Conservation (phyloP, 1,140 invertebrate genomes). For the Pemphigus obesinymphae region DNA sequence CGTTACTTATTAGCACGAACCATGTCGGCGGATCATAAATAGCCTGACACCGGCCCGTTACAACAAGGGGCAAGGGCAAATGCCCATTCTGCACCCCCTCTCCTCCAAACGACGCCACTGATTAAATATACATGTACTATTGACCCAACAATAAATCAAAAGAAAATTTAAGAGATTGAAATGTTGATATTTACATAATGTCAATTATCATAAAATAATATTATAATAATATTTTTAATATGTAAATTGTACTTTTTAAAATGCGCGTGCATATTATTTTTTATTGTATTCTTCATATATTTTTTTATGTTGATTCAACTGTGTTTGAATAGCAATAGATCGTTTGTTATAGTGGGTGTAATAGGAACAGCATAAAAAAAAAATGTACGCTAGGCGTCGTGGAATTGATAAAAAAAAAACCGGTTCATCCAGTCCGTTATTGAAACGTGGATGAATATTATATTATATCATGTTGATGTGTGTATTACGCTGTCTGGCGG, state of each 20-base stretch:
- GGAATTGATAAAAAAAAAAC: background rate
- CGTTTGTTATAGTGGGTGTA: background rate
- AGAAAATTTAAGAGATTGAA: too few species aligned
- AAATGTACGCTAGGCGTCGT: background rate
- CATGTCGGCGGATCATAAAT: too few species aligned
- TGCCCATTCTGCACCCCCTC: too few species aligned
- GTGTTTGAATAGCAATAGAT: slow-evolving; percentile 9
- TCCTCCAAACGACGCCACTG: too few species aligned
- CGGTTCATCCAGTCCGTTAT: background rate
- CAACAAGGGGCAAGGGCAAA: too few species aligned
- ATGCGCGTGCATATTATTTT: background rate
- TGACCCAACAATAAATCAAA: too few species aligned
- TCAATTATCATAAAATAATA: too few species aligned
- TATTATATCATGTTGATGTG: background rate
- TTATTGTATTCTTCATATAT: background rate
- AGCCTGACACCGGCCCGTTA: too few species aligned
- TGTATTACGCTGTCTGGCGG: background rate
- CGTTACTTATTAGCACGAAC: too few species aligned
- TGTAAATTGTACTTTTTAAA: background rate
- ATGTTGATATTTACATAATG: too few species aligned
- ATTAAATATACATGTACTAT: too few species aligned
- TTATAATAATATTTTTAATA: background rate
- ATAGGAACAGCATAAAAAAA: slow-evolving; percentile 3
- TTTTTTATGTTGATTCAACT: slow-evolving; percentile 18
- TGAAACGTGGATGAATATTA: background rate